Conservation (phyloP, 2,797 vertebrate genomes). For the Anolis apletophallus region DNA sequence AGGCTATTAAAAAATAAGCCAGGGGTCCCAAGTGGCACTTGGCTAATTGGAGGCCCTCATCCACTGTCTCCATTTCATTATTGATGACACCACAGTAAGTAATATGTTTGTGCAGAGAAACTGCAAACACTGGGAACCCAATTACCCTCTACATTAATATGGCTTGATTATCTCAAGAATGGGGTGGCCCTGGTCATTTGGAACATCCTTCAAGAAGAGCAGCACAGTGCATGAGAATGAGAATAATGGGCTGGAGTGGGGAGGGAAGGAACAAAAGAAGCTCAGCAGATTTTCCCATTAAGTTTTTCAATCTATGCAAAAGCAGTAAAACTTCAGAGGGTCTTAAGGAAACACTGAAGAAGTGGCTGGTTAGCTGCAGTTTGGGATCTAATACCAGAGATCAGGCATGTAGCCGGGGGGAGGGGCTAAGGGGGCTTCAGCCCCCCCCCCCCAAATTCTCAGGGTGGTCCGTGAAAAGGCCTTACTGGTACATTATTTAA, state of each 20-base stretch:
- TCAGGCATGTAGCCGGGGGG: too few relatives aligned
- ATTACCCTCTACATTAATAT: constrained; percentile 60
- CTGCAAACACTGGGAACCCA: constrained; percentile 63
- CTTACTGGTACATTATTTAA: too few relatives aligned
- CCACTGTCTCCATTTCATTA: constrained; percentile 71
- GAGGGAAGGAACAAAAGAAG: background rate
- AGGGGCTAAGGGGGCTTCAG: too few relatives aligned
- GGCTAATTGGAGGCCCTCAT: constrained; percentile 73
- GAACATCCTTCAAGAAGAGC: constrained; percentile 9
- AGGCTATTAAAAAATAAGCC: constrained; percentile 74
- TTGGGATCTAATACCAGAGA: background rate
- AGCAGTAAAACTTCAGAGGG: background rate
- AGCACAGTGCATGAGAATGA: background rate
- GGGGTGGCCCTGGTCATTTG: constrained; percentile 16
- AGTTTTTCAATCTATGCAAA: background rate
- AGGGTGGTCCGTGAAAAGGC: too few relatives aligned
- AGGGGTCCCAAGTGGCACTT: constrained; percentile 67
- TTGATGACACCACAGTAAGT: constrained; percentile 60
- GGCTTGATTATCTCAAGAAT: constrained; percentile 44
- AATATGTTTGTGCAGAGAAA: constrained; percentile 58
- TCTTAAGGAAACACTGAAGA: background rate
- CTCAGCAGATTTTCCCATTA: constrained; percentile 9
- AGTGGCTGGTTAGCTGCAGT: background rate
- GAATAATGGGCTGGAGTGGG: background rate
- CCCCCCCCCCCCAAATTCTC: too few relatives aligned